Base-by-base conservation (phyloP, 1,140 invertebrate species). In the Aphis gossypii region DNA sequence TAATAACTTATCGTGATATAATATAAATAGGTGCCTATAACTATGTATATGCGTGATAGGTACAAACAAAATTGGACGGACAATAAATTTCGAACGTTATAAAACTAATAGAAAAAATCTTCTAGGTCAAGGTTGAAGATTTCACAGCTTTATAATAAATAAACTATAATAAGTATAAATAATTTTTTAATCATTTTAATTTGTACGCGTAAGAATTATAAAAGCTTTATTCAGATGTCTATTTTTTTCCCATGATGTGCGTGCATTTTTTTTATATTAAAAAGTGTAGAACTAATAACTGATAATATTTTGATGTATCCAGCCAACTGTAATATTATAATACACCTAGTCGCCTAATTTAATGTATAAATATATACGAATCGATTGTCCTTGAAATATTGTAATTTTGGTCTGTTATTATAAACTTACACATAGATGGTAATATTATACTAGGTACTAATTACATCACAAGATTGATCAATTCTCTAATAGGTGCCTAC, bases 81-180 rank as follows among this genome's bases (percentile, higher is more conserved):
- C 88, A 89, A 89, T 89, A 89, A 14, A 54, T 89, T 38, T 89
- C 11, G 35, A 56, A 89, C n/a, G 48, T 3, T 38, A 56, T 89
- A 56, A 56, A 89, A 41, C 23, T 23, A 41, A 89, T 89, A 89
- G 11, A 56, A 89, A 54, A 89, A 54, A 89, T 89, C 51, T 89
- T 89, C 88, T 89, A 56, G 88, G 88, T 89, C 88, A 89, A 89
- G 88, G 88, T 89, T 41, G 35, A 56, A 21, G 18, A 35, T 88
- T 88, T 88, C 87, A 54, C 20, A 35, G 35, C 25, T 14, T 8
- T 23, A 89, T 89, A 89, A 11, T 87, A 23, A 25, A 41, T 1
- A 84, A n/a, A 41, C 46, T 30, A 46, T n/a, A 46, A 41, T 35
- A 54, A 21, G 35, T 38, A 35, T 3, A 54, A 7, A 89, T 25